Evolutionary conservation across 1,140 invertebrate genomes (phyloP).

Genomic region (Neodiprion lecontei): DNA sequence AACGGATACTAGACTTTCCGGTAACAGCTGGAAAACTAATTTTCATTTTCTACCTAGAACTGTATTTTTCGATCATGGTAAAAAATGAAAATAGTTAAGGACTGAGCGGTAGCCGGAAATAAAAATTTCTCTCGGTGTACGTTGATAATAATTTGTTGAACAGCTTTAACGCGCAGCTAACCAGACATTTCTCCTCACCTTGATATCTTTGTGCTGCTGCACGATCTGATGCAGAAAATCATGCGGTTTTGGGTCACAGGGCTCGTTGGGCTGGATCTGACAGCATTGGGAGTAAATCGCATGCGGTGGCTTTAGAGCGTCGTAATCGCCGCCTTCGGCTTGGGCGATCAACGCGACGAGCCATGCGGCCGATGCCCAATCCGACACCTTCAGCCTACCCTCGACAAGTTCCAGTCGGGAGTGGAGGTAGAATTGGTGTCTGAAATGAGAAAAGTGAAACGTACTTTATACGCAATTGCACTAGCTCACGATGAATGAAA

Average conservation of each 20-base stretch:
- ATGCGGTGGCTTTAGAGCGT: slow-evolving; percentile 65
- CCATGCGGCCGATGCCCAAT: slow-evolving; percentile 73
- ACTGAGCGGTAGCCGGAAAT: no score
- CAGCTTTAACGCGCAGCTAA: no score
- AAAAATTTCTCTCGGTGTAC: no score
- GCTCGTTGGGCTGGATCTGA: slow-evolving; percentile 62
- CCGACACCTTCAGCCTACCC: slow-evolving; percentile 71
- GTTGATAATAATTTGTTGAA: no score
- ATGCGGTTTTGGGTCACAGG: slow-evolving; percentile 65
- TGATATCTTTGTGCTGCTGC: slow-evolving; percentile 67
- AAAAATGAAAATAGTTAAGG: no score
- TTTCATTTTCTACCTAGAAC: no score
- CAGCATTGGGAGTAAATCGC: slow-evolving; percentile 69
- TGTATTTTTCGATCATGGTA: no score
- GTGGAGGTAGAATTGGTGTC: slow-evolving; percentile 85
- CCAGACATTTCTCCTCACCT: slow-evolving; percentile 49
- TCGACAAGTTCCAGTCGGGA: slow-evolving; percentile 77
- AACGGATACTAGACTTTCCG: no score
- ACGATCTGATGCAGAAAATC: slow-evolving; percentile 70
- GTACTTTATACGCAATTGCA: no score
- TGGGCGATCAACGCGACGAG: slow-evolving; percentile 80
- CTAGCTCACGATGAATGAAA: no score
- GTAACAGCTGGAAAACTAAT: no score
- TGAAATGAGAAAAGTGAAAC: slow-evolving; percentile 50
- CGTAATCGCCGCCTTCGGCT: slow-evolving; percentile 75